Base-by-base conservation (phyloP, 2,113 vertebrate species). In the Enhydra lutris region DNA sequence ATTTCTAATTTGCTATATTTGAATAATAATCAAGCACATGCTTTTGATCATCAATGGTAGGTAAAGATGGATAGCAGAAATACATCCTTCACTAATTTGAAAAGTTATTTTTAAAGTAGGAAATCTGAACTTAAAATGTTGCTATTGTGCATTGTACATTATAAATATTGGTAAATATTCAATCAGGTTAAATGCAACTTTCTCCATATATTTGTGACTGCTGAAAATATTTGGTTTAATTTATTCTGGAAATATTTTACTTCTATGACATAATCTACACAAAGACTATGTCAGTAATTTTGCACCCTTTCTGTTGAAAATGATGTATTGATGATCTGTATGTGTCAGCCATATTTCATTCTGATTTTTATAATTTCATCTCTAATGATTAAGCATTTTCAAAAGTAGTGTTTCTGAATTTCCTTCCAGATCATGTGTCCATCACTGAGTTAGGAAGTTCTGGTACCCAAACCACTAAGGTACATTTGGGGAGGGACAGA, bases 131-230 rank as follows among this genome's bases (percentile, higher is more conserved):
- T 84, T 89, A 86, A 78, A 84, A 81, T 55, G 12, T 29, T 82
- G 76, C 11, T 63, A 4, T 23, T 91, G 14, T n/a, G 92, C 52
- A 84, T 81, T 81, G 36, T 52, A 74, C 63, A 84, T 84, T 34
- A 57, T 55, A 89, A 92, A 85, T 92, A 85, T 86, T 63, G 18
- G 18, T 82, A 96, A 96, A 76, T 78, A 89, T 73, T 91, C 57
- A 67, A 45, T 65, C 95, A 90, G 42, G 21, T 24, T 47, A 61
- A 6, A 82, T n/a, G 55, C 23, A 71, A 73, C 9, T 93, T 83
- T 45, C 21, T 86, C 21, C 21, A 50, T 61, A 52, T 59, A 80
- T 59, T 57, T 81, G 3, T 84, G 55, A 91, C 65, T 67, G 47
- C 83, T 91, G 63, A 84, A 90, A 95, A 80, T 52, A 85, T 89